Evolutionary conservation across 2,797 vertebrate genomes (phyloP), one percentile per base, ranked within the genome.

Genomic region (Intellagama lesueurii): DNA sequence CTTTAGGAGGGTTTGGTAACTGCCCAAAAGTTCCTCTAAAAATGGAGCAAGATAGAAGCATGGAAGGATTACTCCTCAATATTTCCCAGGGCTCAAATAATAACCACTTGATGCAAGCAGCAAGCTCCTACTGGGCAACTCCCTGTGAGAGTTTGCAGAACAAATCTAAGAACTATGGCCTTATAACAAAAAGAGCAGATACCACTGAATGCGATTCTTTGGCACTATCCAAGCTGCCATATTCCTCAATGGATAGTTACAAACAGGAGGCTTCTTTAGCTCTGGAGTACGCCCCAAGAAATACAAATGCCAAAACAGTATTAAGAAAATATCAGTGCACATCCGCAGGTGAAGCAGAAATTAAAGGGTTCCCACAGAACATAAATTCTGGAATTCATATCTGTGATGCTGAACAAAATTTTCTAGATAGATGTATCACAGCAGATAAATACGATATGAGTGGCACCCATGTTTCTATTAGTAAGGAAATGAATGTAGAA

Each of bases 391-490:
- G 88, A 73, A 84, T 2, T 1, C 56, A 40, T 5, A 56, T 19
- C 84, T 86, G 30, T 56, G 81, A 87, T n/a, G 47, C 28, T 24
- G 79, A 89, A 91, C 89, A 77, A 83, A 68, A 68, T 87, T 90
- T 80, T 70, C 91, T 64, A 81, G 90, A 28, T 56, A 78, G 83
- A 90, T 80, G 91, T 88, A 86, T 80, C 32, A 7, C 68, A 86
- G 89, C 70, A 91, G 95, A 94, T 96, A 94, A 91, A 28, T 87
- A 77, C 87, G 83, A 81, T 1, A 81, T 83, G 64, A 83, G 60
- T 86, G 86, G 16, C 85, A 81, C 40, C 5, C 47, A 69, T 92
- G 60, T 17, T 49, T 1, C 60, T 0, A 79, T 56, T 66, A 92
- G 79, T 88, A 88, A 70, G 87, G 89, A 92, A n/a, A 78, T 79